Percentiles rank a stretch among this genome's conserved stretches.
phyloP scores from a whole-genome alignment of 2,797 vertebrate genomes.

The Cryptoblepharus egeriae region DNA sequence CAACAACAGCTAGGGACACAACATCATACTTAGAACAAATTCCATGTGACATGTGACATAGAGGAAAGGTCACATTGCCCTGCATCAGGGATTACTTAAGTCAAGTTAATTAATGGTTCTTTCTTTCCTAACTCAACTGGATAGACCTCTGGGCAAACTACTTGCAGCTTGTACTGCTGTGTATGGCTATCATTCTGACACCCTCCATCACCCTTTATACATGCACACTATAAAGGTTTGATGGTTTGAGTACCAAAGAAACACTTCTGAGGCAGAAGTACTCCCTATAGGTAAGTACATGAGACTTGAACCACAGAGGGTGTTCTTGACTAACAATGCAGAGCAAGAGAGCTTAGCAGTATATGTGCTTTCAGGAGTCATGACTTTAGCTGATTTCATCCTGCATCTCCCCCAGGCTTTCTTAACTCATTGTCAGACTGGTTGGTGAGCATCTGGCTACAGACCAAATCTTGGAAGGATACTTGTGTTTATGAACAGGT shows the following conservation, averaged over 20 bases:
- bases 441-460: background rate
- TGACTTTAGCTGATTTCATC: background rate
- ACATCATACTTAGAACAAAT: slow-evolving; percentile 65
- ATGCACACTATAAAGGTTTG: background rate
- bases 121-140: slow-evolving; percentile 73
- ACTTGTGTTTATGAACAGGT: slow-evolving; percentile 54
- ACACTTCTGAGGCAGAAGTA: slow-evolving; percentile 22
- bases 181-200: slow-evolving; percentile 43
- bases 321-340: background rate
- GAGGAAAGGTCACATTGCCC: slow-evolving; percentile 78
- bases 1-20: slow-evolving; percentile 67
- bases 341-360: background rate
- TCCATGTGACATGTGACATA: slow-evolving; percentile 76
- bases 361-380: background rate
- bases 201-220: slow-evolving; percentile 18
- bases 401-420: background rate
- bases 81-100: slow-evolving; percentile 70
- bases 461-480: background rate
- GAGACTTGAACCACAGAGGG: background rate
- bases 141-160: slow-evolving; percentile 71
- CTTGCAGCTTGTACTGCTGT: slow-evolving; percentile 49
- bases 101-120: slow-evolving; percentile 76
- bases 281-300: background rate
- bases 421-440: background rate
- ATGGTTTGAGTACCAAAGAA: slow-evolving; percentile 12